These are phyloP conservation scores for Boloria euphrosyne DNA, from an alignment of 2,888 invertebrate genomes.

Conservation along the genomic window DNA sequence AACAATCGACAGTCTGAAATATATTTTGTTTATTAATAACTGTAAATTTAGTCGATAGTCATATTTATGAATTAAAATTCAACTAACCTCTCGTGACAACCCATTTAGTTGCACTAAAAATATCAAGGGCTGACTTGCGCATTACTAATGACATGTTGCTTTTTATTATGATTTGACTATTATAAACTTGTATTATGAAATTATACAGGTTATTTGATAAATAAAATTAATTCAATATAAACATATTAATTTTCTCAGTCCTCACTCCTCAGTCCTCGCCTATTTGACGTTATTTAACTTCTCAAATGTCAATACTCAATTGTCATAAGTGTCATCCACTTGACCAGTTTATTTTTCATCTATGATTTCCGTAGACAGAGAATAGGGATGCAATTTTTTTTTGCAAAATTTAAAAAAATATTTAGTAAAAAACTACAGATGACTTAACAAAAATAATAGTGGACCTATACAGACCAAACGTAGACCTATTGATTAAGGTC, in stretches of 20 bases:
- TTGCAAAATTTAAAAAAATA: too few relatives aligned
- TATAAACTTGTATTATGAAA: not conserved
- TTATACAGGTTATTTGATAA: not conserved
- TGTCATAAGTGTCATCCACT: too few relatives aligned
- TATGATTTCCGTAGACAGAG: too few relatives aligned
- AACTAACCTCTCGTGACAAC: constrained; percentile 68
- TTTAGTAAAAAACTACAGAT: too few relatives aligned
- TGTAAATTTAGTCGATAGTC: not conserved
- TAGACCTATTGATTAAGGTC: too few relatives aligned
- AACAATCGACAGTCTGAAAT: constrained; percentile 59
- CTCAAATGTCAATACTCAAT: too few relatives aligned
- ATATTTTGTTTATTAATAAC: not conserved
- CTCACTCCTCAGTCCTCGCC: too few relatives aligned
- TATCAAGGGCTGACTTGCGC: constrained; percentile 52
- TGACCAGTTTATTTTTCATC: too few relatives aligned
- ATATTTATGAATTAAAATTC: constrained; percentile 4
- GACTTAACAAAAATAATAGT: too few relatives aligned
- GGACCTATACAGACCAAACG: too few relatives aligned
- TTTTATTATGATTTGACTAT: not conserved
- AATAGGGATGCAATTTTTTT: too few relatives aligned
- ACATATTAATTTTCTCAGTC: not conserved
- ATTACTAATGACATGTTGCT: constrained; percentile 60
- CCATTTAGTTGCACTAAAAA: constrained; percentile 63
- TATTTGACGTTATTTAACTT: too few relatives aligned
- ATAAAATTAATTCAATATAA: not conserved